These are phyloP conservation scores for Brienomyrus longianalis DNA, from an alignment of 2,113 vertebrate species.

Conservation along the genomic window DNA sequence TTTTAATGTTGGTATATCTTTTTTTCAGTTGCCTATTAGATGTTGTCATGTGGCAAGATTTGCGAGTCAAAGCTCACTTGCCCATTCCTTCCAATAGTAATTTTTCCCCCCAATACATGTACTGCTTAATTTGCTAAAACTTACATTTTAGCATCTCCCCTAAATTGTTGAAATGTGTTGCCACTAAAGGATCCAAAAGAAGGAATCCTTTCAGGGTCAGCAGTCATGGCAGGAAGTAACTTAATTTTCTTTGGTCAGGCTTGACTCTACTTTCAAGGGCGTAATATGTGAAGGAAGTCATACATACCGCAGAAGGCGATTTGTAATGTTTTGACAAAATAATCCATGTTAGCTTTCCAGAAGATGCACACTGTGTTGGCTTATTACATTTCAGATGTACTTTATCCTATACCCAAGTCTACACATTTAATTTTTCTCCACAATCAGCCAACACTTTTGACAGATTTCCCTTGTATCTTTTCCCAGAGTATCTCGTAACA, in stretches of 20 bases:
- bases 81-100: neutral
- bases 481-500: neutral
- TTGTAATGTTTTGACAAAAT: neutral
- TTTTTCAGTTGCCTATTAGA: neutral
- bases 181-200: neutral
- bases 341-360: neutral
- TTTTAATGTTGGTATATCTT: neutral
- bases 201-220: neutral
- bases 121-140: neutral
- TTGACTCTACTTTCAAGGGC: neutral
- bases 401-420: constrained; percentile 5
- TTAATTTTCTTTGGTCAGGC: neutral
- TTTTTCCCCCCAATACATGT: neutral
- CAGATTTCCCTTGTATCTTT: neutral
- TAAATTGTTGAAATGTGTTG: neutral
- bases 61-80: neutral
- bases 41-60: neutral
- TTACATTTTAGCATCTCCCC: neutral
- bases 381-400: neutral
- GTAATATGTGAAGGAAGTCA: neutral
- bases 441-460: neutral
- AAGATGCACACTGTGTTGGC: neutral
- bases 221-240: neutral
- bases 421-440: neutral
- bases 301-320: neutral